phyloP scores from a whole-genome alignment of 2,888 invertebrate species.

The Drosophila aldrichi region DNA sequence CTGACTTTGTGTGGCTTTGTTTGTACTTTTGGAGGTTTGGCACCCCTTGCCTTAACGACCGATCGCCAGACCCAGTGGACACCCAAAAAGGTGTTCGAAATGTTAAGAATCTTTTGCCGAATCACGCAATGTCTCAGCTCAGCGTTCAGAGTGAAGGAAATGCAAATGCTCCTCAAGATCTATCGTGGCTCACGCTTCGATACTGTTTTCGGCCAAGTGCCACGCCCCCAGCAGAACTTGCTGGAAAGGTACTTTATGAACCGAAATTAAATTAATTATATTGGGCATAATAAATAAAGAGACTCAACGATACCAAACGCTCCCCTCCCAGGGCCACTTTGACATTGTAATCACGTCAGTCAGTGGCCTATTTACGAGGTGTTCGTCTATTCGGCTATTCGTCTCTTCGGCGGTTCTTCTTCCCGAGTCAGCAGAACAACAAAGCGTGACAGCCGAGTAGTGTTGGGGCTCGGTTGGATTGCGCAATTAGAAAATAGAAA shows the following conservation, averaged over 20 bases:
- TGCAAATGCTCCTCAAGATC: conserved; percentile 63
- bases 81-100: conserved; percentile 79
- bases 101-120: conserved; percentile 68
- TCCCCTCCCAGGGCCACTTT: conserved; percentile 45
- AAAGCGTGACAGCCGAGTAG: conserved; percentile 56
- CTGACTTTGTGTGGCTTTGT: conserved; percentile 74
- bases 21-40: conserved; percentile 54
- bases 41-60: conserved; percentile 17
- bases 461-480: conserved; percentile 12
- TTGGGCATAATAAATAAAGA: conserved; percentile 70
- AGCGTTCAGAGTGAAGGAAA: conserved; percentile 43
- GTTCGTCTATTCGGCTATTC: conserved; percentile 30
- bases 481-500: conserved; percentile 37
- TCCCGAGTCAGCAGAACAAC: conserved; percentile 29
- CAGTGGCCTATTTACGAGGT: conserved; percentile 67
- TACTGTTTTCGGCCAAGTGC: conserved; percentile 54
- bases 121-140: conserved; percentile 66
- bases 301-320: conserved; percentile 49
- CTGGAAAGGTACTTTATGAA: conserved; percentile 22
- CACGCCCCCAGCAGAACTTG: conserved; percentile 11
- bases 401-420: conserved; percentile 24
- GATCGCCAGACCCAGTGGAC: conserved; percentile 44
- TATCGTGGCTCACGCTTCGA: conserved; percentile 69
- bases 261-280: conserved; percentile 74
- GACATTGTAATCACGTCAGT: conserved; percentile 73